Evolutionary conservation across 92 coral and sea anemone species (phyloP).

Genomic region (Virgularia gustaviana): DNA sequence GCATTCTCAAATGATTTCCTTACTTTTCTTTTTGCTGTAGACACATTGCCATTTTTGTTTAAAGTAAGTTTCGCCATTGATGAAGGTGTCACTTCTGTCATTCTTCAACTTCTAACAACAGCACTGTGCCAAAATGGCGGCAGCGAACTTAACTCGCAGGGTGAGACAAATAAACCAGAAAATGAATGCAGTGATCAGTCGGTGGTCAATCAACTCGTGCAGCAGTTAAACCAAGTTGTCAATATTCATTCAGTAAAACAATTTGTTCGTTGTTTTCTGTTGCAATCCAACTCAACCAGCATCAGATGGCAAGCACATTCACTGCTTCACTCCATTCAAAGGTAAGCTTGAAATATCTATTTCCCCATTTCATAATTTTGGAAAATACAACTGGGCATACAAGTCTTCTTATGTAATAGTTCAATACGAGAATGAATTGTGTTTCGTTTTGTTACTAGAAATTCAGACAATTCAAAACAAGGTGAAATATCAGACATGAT

Average conservation of each 20-base stretch:
- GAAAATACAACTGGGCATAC: not conserved
- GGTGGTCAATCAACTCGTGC: constrained; percentile 69
- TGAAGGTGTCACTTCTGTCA: constrained; percentile 89
- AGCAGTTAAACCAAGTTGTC: constrained; percentile 68
- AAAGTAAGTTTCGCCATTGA: constrained; percentile 91
- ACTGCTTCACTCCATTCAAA: constrained; percentile 77
- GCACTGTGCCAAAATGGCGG: constrained; percentile 82
- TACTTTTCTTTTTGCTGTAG: constrained; percentile 34
- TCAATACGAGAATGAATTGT: not conserved
- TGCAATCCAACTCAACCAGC: constrained; percentile 93
- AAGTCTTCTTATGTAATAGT: not conserved
- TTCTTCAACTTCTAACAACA: constrained; percentile 82
- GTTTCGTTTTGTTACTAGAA: constrained; percentile 35
- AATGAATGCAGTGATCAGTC: constrained; percentile 58
- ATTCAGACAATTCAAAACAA: constrained; percentile 74
- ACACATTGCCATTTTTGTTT: constrained; percentile 76
- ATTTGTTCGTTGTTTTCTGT: constrained; percentile 82
- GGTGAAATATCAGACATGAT: constrained; percentile 80
- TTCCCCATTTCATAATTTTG: not conserved
- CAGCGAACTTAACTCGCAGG: constrained; percentile 55
- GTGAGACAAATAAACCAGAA: constrained; percentile 56
- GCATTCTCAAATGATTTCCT: not conserved
- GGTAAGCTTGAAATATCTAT: constrained; percentile 48
- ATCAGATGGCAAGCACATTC: constrained; percentile 98
- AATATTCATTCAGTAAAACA: constrained; percentile 75